These are phyloP conservation scores for Chloebia gouldiae DNA, from an alignment of 2,113 vertebrate species.

Conservation along the genomic window DNA sequence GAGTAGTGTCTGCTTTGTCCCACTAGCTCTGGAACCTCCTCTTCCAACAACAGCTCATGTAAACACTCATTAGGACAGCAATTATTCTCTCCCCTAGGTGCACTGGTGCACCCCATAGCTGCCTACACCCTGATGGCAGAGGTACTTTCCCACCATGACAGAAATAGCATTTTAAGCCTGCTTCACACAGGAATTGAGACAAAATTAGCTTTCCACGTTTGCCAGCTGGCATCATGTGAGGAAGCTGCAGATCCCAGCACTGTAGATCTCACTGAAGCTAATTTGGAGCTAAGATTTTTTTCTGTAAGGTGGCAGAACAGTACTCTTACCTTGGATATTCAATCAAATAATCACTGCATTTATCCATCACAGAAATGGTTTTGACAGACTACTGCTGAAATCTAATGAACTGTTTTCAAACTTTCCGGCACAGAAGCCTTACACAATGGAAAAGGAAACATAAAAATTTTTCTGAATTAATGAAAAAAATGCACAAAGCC, in stretches of 20 bases:
- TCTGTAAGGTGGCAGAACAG: neutral
- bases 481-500: neutral
- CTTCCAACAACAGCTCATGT: neutral
- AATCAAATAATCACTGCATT: neutral
- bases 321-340: neutral
- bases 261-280: neutral
- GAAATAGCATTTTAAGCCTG: neutral
- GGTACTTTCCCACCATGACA: neutral
- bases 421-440: neutral
- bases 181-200: neutral
- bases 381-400: neutral
- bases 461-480: neutral
- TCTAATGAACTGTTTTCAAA: neutral
- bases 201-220: neutral
- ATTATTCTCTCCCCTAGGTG: neutral
- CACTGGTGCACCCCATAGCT: neutral
- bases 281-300: neutral
- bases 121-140: neutral
- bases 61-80: neutral
- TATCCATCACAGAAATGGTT: neutral
- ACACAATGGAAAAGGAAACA: neutral
- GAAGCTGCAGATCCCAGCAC: neutral
- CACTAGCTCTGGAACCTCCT: fast-evolving
- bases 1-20: neutral
- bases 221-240: neutral